Evolutionary conservation across 2,113 vertebrate species (phyloP).

Genomic region (Macquaria australasica): DNA sequence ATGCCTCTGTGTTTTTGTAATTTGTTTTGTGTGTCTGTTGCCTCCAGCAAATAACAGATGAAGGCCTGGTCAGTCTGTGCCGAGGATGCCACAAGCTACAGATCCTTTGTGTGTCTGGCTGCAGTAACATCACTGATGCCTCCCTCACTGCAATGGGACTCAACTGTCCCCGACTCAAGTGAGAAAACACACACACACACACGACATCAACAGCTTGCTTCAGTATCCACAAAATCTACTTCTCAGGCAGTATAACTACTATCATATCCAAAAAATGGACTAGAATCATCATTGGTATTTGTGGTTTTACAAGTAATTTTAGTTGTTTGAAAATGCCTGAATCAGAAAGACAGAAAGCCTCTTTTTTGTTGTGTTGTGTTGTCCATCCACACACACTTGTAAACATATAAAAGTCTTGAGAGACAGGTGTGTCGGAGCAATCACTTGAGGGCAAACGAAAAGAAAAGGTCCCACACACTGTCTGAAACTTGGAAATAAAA

Average conservation of each 20-base stretch:
- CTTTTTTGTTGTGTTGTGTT: not conserved
- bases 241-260: not conserved
- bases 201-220: conserved; percentile 10
- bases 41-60: conserved; percentile 91
- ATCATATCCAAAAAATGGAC: not conserved
- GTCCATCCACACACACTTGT: not conserved
- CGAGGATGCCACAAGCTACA: conserved; percentile 91
- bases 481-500: not conserved
- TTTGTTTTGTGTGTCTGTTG: conserved; percentile 29
- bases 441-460: not conserved
- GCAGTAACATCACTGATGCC: conserved; percentile 92
- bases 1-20: conserved; percentile 21
- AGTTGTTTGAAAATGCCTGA: not conserved
- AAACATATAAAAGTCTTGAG: not conserved
- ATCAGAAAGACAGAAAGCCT: not conserved
- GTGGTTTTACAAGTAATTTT: not conserved
- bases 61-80: conserved; percentile 92
- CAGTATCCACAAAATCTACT: not conserved
- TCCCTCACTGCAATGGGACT: conserved; percentile 93
- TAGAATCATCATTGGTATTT: conserved; percentile 1
- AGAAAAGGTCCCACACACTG: not conserved
- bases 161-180: conserved; percentile 94
- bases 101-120: conserved; percentile 93
- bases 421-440: not conserved
- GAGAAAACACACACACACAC: conserved; percentile 75